A percentile compares a stretch with the other conserved stretches of the same genome.
Conservation (phyloP, 2,113 vertebrate genomes). For the Perccottus glenii region DNA sequence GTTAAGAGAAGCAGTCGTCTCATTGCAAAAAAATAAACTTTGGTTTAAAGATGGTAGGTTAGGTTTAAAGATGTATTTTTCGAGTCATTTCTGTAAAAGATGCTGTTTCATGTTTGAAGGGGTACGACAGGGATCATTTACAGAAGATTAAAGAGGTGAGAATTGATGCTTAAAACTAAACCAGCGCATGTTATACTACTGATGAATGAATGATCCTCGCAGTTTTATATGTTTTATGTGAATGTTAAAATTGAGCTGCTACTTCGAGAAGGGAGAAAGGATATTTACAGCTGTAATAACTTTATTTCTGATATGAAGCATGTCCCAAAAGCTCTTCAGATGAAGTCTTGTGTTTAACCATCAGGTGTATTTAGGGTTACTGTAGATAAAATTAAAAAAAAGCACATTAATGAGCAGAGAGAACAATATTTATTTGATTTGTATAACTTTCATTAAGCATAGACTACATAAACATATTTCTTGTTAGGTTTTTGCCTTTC, state of each 20-base stretch:
- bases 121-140: background rate
- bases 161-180: background rate
- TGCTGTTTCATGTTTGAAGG: background rate
- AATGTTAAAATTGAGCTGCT: slow-evolving; percentile 15
- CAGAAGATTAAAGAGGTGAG: background rate
- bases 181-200: slow-evolving; percentile 10
- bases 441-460: background rate
- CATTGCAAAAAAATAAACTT: background rate
- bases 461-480: background rate
- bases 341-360: slow-evolving; percentile 24
- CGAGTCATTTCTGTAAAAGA: background rate
- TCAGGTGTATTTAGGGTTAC: slow-evolving; percentile 1
- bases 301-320: slow-evolving; percentile 19
- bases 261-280: slow-evolving; percentile 51
- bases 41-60: no score
- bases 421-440: slow-evolving; percentile 30
- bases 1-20: background rate
- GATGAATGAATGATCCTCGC: slow-evolving; percentile 1
- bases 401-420: slow-evolving; percentile 50
- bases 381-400: background rate
- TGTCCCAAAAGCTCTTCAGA: background rate
- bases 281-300: slow-evolving; percentile 31
- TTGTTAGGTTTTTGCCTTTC: slow-evolving; percentile 21
- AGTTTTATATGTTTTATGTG: background rate
- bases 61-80: background rate